Conservation (phyloP, 2,113 vertebrate species). For the Limnothrissa miodon region DNA sequence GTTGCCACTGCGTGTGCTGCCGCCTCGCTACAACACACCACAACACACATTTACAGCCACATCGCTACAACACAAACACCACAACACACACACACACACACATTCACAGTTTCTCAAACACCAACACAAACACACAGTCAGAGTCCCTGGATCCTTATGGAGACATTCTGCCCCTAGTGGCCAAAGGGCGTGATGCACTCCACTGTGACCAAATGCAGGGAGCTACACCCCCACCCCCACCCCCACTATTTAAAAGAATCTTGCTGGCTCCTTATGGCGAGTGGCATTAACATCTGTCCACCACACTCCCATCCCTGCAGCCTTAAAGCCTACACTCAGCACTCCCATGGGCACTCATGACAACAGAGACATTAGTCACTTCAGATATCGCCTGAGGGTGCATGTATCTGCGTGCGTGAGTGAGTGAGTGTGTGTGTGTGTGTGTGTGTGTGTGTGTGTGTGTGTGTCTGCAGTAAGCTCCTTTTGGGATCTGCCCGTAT, state of each 20-base stretch:
- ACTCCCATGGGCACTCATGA: not conserved
- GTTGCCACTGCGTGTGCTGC: constrained; percentile 97
- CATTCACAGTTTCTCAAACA: not conserved
- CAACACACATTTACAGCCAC: constrained; percentile 21
- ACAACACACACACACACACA: constrained; percentile 11
- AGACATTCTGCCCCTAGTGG: not conserved
- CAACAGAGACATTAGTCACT: not conserved
- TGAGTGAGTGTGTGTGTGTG: not conserved
- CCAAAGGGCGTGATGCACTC: not conserved
- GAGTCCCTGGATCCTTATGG: not conserved
- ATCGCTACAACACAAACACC: not conserved
- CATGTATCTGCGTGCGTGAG: not conserved
- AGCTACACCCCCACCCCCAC: not conserved
- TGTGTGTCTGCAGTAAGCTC: not conserved
- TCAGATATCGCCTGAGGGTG: not conserved
- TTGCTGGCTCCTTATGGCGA: not conserved
- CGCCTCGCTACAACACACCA: constrained; percentile 80
- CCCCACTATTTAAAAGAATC: not conserved
- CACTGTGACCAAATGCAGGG: not conserved
- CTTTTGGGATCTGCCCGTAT: not conserved
- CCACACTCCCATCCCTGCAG: not conserved
- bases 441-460: constrained; percentile 5
- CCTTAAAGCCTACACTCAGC: not conserved
- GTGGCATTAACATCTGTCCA: not conserved
- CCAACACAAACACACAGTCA: not conserved